Percentiles rank a stretch among this genome's conserved stretches.
These are phyloP conservation scores for Oncorhynchus nerka DNA, from an alignment of 2,113 vertebrate species.

Conservation along the genomic window DNA sequence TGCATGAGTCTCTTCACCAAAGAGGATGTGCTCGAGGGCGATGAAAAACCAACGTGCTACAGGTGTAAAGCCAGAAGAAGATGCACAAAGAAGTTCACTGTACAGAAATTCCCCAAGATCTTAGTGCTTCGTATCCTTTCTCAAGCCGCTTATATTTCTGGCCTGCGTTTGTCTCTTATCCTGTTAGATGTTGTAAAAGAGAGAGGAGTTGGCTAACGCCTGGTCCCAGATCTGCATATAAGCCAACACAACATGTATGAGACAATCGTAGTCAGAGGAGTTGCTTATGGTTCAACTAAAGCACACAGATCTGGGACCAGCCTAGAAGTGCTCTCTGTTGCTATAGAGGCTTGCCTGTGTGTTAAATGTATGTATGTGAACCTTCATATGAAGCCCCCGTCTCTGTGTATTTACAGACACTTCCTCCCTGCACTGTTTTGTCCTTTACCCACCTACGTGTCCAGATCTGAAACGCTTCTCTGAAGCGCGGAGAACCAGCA, in stretches of 20 bases:
- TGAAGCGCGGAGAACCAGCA: constrained; percentile 92
- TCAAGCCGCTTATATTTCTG: background rate
- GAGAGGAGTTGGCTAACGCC: too few species aligned
- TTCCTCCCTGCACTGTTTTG: background rate
- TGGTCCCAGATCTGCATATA: too few species aligned
- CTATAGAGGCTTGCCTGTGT: background rate
- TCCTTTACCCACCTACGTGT: constrained; percentile 73
- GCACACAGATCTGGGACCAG: too few species aligned
- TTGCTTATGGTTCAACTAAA: too few species aligned
- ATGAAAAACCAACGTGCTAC: constrained; percentile 95
- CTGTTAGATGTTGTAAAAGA: background rate
- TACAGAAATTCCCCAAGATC: constrained; percentile 98
- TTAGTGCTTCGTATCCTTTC: constrained; percentile 97
- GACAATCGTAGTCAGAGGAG: too few species aligned
- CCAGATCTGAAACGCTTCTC: constrained; percentile 97
- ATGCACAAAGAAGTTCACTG: constrained; percentile 96
- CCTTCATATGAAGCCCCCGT: background rate
- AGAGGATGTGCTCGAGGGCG: constrained; percentile 94
- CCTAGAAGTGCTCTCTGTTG: background rate
- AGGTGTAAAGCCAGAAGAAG: constrained; percentile 92
- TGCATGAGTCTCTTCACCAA: constrained; percentile 98
- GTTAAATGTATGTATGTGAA: background rate
- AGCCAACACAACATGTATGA: too few species aligned
- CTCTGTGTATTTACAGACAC: background rate
- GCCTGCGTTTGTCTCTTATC: background rate